Percentiles rank a stretch among this genome's conserved stretches.
These are phyloP conservation scores for Lycaon pictus DNA, from an alignment of 2,113 vertebrate genomes.

Conservation along the genomic window DNA sequence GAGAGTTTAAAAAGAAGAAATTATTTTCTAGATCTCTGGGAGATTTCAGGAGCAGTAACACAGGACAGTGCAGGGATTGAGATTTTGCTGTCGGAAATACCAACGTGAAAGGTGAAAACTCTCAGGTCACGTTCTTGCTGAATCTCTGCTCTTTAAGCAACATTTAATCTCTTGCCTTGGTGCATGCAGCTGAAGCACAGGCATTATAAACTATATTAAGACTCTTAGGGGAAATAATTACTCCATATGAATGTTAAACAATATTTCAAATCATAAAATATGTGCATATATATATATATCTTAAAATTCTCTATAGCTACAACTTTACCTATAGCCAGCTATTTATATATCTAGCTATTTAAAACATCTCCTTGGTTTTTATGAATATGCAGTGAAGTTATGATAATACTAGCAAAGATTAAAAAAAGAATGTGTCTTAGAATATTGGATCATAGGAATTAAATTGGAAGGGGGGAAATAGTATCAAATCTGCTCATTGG, in stretches of 20 bases:
- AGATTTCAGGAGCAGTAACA: conserved; percentile 17
- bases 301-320: neutral
- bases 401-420: neutral
- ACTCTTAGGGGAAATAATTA: neutral
- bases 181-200: neutral
- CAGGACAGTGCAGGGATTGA: neutral
- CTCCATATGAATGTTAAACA: neutral
- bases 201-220: neutral
- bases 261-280: neutral
- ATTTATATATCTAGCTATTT: neutral
- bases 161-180: neutral
- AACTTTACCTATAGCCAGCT: neutral
- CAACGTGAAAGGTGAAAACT: neutral
- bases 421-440: neutral
- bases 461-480: neutral
- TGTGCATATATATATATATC: neutral
- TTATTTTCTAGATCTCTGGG: neutral
- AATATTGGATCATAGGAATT: neutral
- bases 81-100: conserved; percentile 3
- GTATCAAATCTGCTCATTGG: neutral
- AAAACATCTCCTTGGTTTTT: conserved; percentile 21
- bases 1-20: neutral
- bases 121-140: neutral
- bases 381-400: neutral
- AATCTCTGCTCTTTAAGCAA: neutral